These are phyloP conservation scores for Drosophila nigritarsus DNA, from an alignment of 2,888 invertebrate genomes.

Conservation along the genomic window DNA sequence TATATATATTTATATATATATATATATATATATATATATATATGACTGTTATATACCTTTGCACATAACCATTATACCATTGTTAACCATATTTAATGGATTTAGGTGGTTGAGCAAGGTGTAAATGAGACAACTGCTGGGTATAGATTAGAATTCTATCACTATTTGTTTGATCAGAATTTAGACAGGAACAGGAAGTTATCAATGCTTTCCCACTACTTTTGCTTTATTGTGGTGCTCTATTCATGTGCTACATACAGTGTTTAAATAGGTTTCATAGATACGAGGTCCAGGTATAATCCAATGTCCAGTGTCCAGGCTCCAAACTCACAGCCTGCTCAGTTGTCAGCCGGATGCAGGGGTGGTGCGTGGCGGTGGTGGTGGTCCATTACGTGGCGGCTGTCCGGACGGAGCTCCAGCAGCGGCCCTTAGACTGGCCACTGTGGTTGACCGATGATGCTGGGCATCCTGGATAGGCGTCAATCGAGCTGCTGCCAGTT, in stretches of 20 bases:
- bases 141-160: not conserved
- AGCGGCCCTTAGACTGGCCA: slow-evolving; percentile 18
- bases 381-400: slow-evolving; percentile 31
- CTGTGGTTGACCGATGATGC: slow-evolving; percentile 26
- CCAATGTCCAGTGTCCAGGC: not conserved
- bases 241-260: slow-evolving; percentile 12
- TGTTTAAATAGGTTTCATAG: not conserved
- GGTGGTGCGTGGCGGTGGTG: slow-evolving; percentile 50
- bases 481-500: slow-evolving; percentile 20
- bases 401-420: slow-evolving; percentile 38
- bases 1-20: too few relatives aligned
- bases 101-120: not conserved
- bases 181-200: not conserved
- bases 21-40: too few relatives aligned
- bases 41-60: not conserved
- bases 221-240: slow-evolving; percentile 35
- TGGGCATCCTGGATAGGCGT: slow-evolving; percentile 12
- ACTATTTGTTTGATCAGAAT: not conserved
- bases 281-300: not conserved
- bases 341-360: slow-evolving; percentile 28
- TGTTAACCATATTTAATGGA: not conserved
- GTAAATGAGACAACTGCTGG: not conserved
- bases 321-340: not conserved
- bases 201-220: slow-evolving; percentile 4
- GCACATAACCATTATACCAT: not conserved